Evolutionary conservation across 2,888 invertebrate species (phyloP).

Genomic region (Lagria hirta): DNA sequence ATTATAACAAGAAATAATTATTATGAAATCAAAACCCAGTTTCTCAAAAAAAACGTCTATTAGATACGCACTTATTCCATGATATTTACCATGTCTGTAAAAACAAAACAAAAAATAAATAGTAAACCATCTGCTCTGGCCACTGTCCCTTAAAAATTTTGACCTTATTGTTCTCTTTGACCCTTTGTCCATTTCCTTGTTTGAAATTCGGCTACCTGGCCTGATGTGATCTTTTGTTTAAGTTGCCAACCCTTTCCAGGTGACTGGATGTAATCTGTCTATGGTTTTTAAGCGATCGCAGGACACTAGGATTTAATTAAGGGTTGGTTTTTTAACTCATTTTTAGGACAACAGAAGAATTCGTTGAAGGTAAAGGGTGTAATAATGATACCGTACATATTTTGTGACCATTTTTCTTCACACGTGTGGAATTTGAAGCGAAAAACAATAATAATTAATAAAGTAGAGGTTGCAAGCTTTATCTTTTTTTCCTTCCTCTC

Average conservation of each 20-base stretch:
- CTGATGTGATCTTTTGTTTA: conserved; percentile 19
- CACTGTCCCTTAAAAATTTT: conserved; percentile 46
- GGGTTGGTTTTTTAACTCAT: conserved; percentile 5
- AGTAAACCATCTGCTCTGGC: conserved; percentile 40
- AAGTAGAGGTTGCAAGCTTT: too few relatives aligned
- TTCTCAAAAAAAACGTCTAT: too few relatives aligned
- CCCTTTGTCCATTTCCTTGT: conserved; percentile 27
- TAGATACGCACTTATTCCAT: conserved; percentile 1
- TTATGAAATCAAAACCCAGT: too few relatives aligned
- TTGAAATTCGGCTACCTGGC: conserved; percentile 18
- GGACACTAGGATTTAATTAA: conserved; percentile 21
- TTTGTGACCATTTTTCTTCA: too few relatives aligned
- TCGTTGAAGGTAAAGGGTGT: too few relatives aligned
- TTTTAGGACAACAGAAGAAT: too few relatives aligned
- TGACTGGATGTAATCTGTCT: conserved; percentile 19
- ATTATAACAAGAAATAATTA: too few relatives aligned
- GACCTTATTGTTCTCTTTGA: conserved; percentile 40
- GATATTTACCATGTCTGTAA: conserved; percentile 5
- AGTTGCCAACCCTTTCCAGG: conserved; percentile 16
- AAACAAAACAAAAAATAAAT: conserved; percentile 11
- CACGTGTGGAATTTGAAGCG: too few relatives aligned
- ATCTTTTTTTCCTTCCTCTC: too few relatives aligned
- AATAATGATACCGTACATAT: too few relatives aligned
- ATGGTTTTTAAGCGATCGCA: conserved; percentile 14
- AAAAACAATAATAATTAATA: too few relatives aligned